phyloP scores from a whole-genome alignment of 2,113 vertebrate genomes.

The Dolichotis patagonum region DNA sequence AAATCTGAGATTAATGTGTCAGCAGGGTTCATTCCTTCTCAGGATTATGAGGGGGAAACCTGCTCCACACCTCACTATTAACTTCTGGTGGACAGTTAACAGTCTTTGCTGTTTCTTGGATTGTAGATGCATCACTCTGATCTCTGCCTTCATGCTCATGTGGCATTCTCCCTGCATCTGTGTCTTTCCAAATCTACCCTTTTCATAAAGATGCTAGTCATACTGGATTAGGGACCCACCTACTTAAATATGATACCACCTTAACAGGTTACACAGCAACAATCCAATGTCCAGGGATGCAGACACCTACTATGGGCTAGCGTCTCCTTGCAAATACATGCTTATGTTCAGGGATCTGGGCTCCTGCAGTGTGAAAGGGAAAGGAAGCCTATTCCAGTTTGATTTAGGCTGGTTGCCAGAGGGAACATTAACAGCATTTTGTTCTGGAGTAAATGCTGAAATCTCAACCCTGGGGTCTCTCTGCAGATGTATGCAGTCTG shows the following conservation, averaged over 20 bases:
- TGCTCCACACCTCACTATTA: background rate
- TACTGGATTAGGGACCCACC: background rate
- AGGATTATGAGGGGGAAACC: background rate
- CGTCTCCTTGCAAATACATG: conserved; percentile 71
- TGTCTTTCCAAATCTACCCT: background rate
- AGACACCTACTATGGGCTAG: background rate
- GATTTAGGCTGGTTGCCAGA: conserved; percentile 84
- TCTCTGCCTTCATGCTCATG: background rate
- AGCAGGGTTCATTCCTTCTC: background rate
- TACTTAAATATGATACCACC: background rate
- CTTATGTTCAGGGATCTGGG: conserved; percentile 82
- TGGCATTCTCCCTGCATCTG: background rate
- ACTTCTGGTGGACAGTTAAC: background rate
- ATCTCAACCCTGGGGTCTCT: conserved; percentile 7
- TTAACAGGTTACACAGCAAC: background rate
- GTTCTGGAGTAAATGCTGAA: background rate
- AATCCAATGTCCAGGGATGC: background rate
- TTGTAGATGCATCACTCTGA: background rate
- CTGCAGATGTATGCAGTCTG: conserved; percentile 86
- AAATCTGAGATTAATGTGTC: background rate
- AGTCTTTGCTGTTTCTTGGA: background rate
- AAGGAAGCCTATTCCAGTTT: conserved; percentile 69
- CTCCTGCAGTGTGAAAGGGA: conserved; percentile 78
- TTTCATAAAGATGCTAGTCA: background rate
- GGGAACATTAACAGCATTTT: conserved; percentile 81